Conservation (phyloP, 2,888 invertebrate species). For the Baronia brevicornis region DNA sequence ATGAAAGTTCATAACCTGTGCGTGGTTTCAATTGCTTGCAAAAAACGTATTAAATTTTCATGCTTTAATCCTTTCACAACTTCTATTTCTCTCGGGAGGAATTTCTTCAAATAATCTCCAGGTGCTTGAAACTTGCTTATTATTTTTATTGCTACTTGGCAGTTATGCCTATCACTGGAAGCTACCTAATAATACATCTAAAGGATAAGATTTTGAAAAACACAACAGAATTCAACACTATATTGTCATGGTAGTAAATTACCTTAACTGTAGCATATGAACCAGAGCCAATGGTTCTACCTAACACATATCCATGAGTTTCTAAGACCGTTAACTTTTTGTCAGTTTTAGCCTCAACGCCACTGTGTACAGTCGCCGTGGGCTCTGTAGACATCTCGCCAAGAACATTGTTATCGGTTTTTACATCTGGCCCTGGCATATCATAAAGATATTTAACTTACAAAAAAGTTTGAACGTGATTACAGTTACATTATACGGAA, state of each 20-base stretch:
- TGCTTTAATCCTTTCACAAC: constrained; percentile 88
- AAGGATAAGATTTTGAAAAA: too few relatives aligned
- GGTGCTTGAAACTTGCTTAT: constrained; percentile 89
- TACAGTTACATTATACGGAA: constrained; percentile 59
- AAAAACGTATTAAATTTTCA: constrained; percentile 85
- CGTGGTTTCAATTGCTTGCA: constrained; percentile 90
- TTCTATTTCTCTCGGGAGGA: constrained; percentile 87
- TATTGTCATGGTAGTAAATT: constrained; percentile 17
- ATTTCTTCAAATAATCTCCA: constrained; percentile 86
- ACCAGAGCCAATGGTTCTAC: constrained; percentile 86
- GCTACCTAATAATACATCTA: constrained; percentile 79
- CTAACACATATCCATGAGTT: constrained; percentile 84
- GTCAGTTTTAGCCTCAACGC: constrained; percentile 57
- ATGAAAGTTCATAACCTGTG: constrained; percentile 75
- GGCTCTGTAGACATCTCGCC: constrained; percentile 69
- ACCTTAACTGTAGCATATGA: constrained; percentile 89
- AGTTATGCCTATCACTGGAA: constrained; percentile 81
- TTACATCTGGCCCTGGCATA: constrained; percentile 72
- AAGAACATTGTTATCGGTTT: constrained; percentile 67
- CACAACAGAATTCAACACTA: too few relatives aligned
- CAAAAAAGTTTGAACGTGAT: constrained; percentile 38
- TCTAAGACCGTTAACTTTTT: constrained; percentile 81
- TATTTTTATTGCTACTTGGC: constrained; percentile 87
- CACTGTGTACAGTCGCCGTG: constrained; percentile 59
- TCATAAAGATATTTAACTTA: constrained; percentile 56